Evolutionary conservation across 2,113 vertebrate species (phyloP).

Genomic region (Microtus ochrogaster): DNA sequence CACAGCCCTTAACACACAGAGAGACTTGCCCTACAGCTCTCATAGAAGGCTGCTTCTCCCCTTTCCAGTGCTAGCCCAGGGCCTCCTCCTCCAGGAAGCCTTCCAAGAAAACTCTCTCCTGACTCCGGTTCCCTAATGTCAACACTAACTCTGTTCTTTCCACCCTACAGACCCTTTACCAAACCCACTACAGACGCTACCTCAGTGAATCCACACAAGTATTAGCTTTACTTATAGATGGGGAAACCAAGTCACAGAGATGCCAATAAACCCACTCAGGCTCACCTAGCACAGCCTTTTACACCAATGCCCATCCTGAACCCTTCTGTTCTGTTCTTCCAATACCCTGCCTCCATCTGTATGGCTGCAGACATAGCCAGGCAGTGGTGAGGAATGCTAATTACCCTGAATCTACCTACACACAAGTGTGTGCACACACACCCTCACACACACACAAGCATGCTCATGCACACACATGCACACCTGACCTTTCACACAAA

Average conservation of each 20-base stretch:
- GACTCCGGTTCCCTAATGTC: not conserved
- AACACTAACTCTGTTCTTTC: not conserved
- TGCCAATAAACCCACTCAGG: no score
- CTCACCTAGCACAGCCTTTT: not conserved
- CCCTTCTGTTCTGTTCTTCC: not conserved
- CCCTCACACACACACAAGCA: not conserved
- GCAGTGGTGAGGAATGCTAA: not conserved
- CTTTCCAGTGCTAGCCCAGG: not conserved
- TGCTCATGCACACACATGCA: not conserved
- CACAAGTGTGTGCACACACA: not conserved
- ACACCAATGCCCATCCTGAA: not conserved
- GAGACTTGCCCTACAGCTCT: not conserved
- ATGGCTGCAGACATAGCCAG: not conserved
- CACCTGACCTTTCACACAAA: not conserved
- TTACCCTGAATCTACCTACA: not conserved
- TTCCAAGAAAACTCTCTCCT: not conserved
- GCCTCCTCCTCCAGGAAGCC: slow-evolving; percentile 64
- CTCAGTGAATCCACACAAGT: not conserved
- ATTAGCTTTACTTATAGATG: not conserved
- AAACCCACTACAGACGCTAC: not conserved
- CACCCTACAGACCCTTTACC: not conserved
- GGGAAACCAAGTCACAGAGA: slow-evolving; percentile 36
- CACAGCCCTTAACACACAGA: not conserved
- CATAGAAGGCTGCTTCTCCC: not conserved
- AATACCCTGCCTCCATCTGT: not conserved